Percentiles rank a stretch among this genome's conserved stretches.
Evolutionary conservation across 2,113 vertebrate species (phyloP).

Genomic region (Nothocercus nigrocapillus): DNA sequence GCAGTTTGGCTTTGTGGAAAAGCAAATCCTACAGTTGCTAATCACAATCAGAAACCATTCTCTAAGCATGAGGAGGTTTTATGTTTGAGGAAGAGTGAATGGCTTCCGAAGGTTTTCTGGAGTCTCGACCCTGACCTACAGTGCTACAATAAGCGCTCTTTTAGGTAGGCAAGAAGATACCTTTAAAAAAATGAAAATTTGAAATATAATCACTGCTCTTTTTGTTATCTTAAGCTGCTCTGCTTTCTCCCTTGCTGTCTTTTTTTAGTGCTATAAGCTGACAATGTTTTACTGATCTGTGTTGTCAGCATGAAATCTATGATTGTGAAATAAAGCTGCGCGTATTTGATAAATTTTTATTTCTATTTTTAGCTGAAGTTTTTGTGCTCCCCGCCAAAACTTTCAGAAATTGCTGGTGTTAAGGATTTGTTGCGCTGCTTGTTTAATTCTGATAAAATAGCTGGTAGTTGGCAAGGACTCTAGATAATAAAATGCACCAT

Average conservation of each 20-base stretch:
- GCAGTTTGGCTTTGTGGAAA: background rate
- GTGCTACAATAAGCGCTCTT: background rate
- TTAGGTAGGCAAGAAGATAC: background rate
- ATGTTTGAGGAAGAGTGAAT: background rate
- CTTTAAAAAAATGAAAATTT: background rate
- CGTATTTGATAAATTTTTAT: background rate
- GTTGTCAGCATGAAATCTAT: background rate
- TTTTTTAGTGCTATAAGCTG: background rate
- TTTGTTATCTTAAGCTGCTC: background rate
- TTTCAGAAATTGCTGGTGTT: background rate
- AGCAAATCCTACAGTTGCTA: background rate
- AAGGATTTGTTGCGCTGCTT: background rate
- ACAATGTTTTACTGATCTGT: background rate
- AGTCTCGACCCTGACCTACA: background rate
- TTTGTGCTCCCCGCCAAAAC: background rate
- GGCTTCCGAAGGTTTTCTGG: background rate
- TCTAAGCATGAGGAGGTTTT: background rate
- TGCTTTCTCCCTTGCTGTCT: background rate
- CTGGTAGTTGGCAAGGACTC: background rate
- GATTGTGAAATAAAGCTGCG: slow-evolving; percentile 11
- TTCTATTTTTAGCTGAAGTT: slow-evolving; percentile 47
- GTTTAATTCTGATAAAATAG: slow-evolving; percentile 17
- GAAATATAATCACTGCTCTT: background rate
- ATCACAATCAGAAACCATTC: background rate
- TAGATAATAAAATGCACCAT: slow-evolving; percentile 22